Evolutionary conservation across 2,888 invertebrate species (phyloP), one percentile per base, ranked within the genome.

Genomic region (Chloroclysta siterata): DNA sequence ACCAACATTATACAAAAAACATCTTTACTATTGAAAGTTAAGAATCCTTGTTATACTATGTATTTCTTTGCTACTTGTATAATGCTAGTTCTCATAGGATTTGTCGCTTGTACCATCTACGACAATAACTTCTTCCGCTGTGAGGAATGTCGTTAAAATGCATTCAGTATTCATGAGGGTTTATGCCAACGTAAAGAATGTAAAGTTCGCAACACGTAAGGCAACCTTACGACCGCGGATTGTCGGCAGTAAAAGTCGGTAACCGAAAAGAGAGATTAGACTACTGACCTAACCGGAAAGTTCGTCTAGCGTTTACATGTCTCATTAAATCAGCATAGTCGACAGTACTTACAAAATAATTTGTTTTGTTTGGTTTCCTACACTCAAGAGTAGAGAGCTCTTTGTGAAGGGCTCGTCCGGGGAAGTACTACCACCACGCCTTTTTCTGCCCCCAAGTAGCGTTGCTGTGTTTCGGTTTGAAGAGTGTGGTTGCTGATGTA

Each of bases 161-260:
- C 29, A 53, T 64, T 56, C 53, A 64, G 60, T 60, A 64, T 64
- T 64, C 60, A 64, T 60, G 56, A 56, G 53, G 42, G 41, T 64
- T 64, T 60, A 64, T 55, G 47, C 41, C 42, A 52, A 42, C 53
- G 22, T 53, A 55, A 60, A 64, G 55, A 56, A 64, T 60, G 52
- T 60, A 54, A 54, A 60, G 41, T 60, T 61, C 28, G 62, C 46
- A 65, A 60, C 59, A 58, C 47, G 59, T 47, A 61, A 42, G 46
- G 60, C 51, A 58, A 56, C 65, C 51, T 64, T 64, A 59, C 66
- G 64, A 53, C 53, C 57, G 53, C 52, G 56, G 39, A 54, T 42
- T 41, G 55, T 42, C 39, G 36, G 47, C 6, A 22, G 36, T 42
- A 56, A 56, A 60, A 56, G 56, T 56, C 22, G 53, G 48, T 28